phyloP scores from a whole-genome alignment of 2,113 vertebrate genomes.

The Synchiropus splendidus region DNA sequence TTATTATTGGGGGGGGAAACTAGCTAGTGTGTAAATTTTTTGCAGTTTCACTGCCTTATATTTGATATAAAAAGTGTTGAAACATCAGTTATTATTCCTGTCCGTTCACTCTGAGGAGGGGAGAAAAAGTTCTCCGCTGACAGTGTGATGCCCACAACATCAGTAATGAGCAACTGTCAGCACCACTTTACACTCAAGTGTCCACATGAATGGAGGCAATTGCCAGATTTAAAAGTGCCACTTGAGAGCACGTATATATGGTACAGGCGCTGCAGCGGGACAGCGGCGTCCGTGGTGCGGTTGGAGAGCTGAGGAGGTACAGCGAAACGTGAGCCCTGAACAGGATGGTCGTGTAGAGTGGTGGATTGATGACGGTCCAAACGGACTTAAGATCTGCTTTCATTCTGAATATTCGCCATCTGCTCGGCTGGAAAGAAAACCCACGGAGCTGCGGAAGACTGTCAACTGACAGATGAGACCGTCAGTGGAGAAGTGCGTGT shows the following conservation, averaged over 20 bases:
- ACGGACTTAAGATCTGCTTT: slow-evolving; percentile 60
- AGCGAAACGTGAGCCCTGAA: slow-evolving; percentile 35
- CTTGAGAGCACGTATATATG: not conserved
- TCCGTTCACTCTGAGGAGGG: not conserved
- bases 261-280: slow-evolving; percentile 3
- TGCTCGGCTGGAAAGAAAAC: slow-evolving; percentile 51
- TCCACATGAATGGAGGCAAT: not conserved
- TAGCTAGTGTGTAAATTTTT: too few relatives aligned
- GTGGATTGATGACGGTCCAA: slow-evolving; percentile 55
- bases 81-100: too few relatives aligned
- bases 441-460: slow-evolving; percentile 42
- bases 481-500: slow-evolving; percentile 23
- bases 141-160: too few relatives aligned
- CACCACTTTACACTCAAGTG: slow-evolving; percentile 3
- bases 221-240: slow-evolving; percentile 14
- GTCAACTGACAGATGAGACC: slow-evolving; percentile 55
- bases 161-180: slow-evolving; percentile 24
- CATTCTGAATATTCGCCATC: slow-evolving; percentile 61
- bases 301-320: slow-evolving; percentile 13
- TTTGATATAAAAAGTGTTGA: too few relatives aligned
- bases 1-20: too few relatives aligned
- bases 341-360: slow-evolving; percentile 36
- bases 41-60: too few relatives aligned
- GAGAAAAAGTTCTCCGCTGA: slow-evolving; percentile 14
- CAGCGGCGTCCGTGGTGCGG: slow-evolving; percentile 7